These are phyloP conservation scores for Drosophila merina DNA, from an alignment of 2,888 invertebrate genomes.

Conservation along the genomic window DNA sequence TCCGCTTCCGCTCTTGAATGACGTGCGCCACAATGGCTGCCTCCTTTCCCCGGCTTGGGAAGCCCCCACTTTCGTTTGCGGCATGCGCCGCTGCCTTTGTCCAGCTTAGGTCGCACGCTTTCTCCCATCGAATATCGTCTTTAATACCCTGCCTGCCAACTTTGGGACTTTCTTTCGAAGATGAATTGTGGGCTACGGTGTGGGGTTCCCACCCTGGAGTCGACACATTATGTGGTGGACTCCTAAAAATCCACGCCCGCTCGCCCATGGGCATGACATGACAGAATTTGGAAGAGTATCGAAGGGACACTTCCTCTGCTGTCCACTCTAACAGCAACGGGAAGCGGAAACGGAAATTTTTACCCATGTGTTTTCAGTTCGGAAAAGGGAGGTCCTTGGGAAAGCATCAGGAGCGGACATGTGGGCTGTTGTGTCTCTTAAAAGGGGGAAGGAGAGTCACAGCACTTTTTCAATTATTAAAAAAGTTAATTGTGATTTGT, in stretches of 20 bases:
- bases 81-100: slow-evolving; percentile 68
- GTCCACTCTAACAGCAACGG: slow-evolving; percentile 72
- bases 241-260: not conserved
- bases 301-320: slow-evolving; percentile 14
- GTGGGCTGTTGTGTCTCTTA: slow-evolving; percentile 29
- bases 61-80: slow-evolving; percentile 47
- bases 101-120: slow-evolving; percentile 65
- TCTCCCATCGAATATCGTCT: not conserved
- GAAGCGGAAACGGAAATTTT: slow-evolving; percentile 77
- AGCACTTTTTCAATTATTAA: not conserved
- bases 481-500: no score
- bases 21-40: slow-evolving; percentile 71
- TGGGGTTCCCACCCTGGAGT: not conserved
- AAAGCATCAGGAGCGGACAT: slow-evolving; percentile 27
- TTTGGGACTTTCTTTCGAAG: not conserved
- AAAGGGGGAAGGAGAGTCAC: not conserved
- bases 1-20: slow-evolving; percentile 77
- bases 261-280: slow-evolving; percentile 57
- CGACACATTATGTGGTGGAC: not conserved
- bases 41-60: not conserved
- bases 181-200: not conserved
- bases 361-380: slow-evolving; percentile 75
- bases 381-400: slow-evolving; percentile 17
- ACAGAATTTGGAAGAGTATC: slow-evolving; percentile 20
- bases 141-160: slow-evolving; percentile 10